Evolutionary conservation across 1,140 invertebrate genomes (phyloP), one percentile per base, ranked within the genome.

Genomic region (Colletes gigas): DNA sequence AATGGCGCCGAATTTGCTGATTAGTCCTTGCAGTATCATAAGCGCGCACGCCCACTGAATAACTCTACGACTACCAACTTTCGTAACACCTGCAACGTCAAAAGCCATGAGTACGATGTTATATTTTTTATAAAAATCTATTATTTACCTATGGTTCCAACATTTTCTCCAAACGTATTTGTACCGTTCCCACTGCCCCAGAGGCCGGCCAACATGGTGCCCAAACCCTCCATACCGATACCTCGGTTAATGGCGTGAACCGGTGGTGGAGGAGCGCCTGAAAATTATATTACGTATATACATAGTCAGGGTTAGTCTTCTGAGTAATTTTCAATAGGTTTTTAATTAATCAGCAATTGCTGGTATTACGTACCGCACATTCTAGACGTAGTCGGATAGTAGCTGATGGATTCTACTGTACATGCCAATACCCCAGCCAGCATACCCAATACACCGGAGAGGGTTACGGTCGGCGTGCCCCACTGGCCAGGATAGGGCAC

Each of bases 401-500:
- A 98, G 86, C 97, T 97, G 71, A 98, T 95, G 1, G 97, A 97
- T 92, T 98, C 97, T 9, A 98, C 96, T 0, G 97, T 96, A 66
- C 97, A 97, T 1, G 97, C 96, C 9, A 98, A 89, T 6, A 98
- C 96, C 0, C 97, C 97, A 9, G 97, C 97, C 60, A 98, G 84
- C 96, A 98, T 97, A 0, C 97, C 97, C 21, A 98, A 92, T 10
- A 97, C 96, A 1, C 96, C 96, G 1, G 95, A 95, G 9, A 96
- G 92, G 63, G 94, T 96, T 0, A 97, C 95, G 0, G 97, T 98
- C 0, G 98, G 97, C 14, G 94, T 71, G 4, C 98, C 98, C 97
- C 98, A 98, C 91, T 98, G 97, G 76, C 96, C 95, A 83, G 97
- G 97, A 94, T 98, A 98, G 14, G 97, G 97, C 47, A 98, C 90